Percentiles rank a stretch among this genome's conserved stretches.
Conservation (phyloP, 2,888 invertebrate genomes). For the Byasa hedistus region DNA sequence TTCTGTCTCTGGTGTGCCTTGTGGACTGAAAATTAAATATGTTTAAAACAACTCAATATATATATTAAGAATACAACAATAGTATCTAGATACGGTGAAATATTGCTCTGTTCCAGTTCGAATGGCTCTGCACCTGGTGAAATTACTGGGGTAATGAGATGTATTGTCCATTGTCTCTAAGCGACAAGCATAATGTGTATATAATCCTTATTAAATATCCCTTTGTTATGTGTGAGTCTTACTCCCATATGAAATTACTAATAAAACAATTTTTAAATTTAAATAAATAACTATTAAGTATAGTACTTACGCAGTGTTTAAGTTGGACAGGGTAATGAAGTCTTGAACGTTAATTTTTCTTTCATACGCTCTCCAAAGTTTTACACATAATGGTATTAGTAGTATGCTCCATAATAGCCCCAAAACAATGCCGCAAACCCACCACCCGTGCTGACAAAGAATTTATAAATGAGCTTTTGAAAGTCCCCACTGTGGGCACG, state of each 20-base stretch:
- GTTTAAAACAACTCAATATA: not conserved
- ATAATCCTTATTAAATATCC: too few species aligned
- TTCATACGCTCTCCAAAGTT: constrained; percentile 72
- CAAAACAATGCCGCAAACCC: constrained; percentile 83
- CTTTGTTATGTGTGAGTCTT: too few species aligned
- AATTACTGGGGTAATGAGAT: too few species aligned
- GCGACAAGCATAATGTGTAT: too few species aligned
- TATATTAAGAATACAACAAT: too few species aligned
- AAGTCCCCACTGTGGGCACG: too few species aligned
- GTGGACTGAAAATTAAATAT: constrained; percentile 48
- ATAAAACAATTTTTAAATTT: too few species aligned
- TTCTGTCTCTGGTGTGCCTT: constrained; percentile 70
- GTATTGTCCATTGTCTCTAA: too few species aligned
- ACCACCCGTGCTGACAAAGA: constrained; percentile 82
- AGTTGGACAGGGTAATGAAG: constrained; percentile 55
- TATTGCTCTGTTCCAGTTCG: too few species aligned
- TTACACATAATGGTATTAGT: constrained; percentile 80
- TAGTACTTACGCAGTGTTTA: constrained; percentile 43
- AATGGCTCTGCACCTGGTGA: too few species aligned
- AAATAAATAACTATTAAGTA: not conserved
- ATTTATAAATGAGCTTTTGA: not conserved
- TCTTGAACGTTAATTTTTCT: constrained; percentile 66
- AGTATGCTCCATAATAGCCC: constrained; percentile 81
- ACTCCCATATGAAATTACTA: too few species aligned
- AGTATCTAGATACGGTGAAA: too few species aligned